Evolutionary conservation across 2,113 vertebrate genomes (phyloP), one percentile per base, ranked within the genome.

Genomic region (Alethe diademata): DNA sequence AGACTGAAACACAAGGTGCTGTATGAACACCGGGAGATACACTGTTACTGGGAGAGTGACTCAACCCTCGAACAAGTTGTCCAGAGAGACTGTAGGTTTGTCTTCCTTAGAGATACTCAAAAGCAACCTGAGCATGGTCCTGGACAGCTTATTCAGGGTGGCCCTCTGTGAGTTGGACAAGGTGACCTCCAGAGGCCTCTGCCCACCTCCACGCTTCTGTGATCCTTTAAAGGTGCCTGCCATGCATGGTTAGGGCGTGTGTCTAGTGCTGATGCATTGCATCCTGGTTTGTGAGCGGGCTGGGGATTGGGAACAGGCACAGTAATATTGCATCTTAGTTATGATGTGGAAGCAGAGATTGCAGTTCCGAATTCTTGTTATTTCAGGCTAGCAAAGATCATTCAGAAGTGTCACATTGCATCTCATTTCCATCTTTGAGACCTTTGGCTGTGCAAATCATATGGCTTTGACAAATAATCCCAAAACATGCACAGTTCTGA

Each of bases 401-500:
- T 73, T 95, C 20, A 14, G 13, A 76, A 93, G 24, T 62, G 74
- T 86, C 74, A 85, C 42, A 11, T 87, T 24, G 4, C 6, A 87
- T 75, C 48, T 81, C 5, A 15, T 71, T 89, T 91, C 43, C 61
- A 18, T 60, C 35, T 80, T 33, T 23, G 61, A 87, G 45, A 38
- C 26, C 10, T 72, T 86, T 36, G 71, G 7, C 48, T 86, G 5
- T 67, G 69, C 31, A 48, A 71, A 31, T 88, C 28, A 6, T 28
- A 12, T 3, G 6, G 13, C 60, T 82, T 71, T 80, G 48, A 69
- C n/a, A 78, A n/a, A 60, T 40, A 81, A 75, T 56, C 43, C 28
- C 22, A 43, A n/a, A 7, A 54, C 1, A 3, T 17, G 18, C 8
- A 2, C 0, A 1, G 4, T 53, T 66, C 38, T 35, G 62, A 79